Evolutionary conservation across 2,113 vertebrate species (phyloP).

Genomic region (Thunnus thynnus): DNA sequence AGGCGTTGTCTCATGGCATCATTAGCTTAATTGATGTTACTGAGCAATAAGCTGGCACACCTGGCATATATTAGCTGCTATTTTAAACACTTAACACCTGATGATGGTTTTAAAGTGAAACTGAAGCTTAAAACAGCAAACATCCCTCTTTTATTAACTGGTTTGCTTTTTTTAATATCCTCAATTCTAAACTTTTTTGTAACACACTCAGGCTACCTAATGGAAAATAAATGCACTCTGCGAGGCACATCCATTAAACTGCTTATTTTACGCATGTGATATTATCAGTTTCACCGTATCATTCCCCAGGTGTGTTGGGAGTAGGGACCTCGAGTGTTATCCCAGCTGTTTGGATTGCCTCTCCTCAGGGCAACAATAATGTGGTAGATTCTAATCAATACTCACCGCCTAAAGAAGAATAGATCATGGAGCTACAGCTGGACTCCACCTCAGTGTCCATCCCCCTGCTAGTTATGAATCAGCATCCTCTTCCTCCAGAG

Average conservation of each 20-base stretch:
- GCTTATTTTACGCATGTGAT: conserved; percentile 32
- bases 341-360: conserved; percentile 72
- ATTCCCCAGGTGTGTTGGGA: conserved; percentile 58
- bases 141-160: not conserved
- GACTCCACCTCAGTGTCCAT: conserved; percentile 64
- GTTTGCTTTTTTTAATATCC: not conserved
- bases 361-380: conserved; percentile 74
- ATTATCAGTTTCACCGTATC: conserved; percentile 17
- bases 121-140: not conserved
- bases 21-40: conserved; percentile 43
- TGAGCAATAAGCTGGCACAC: conserved; percentile 25
- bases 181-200: not conserved
- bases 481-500: conserved; percentile 76
- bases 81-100: not conserved
- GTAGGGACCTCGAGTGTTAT: conserved; percentile 62
- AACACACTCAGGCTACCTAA: conserved; percentile 26
- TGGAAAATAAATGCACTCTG: conserved; percentile 13
- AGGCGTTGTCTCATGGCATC: not conserved
- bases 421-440: conserved; percentile 70
- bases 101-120: not conserved
- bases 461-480: conserved; percentile 77
- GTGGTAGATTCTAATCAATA: conserved; percentile 80
- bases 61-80: conserved; percentile 34
- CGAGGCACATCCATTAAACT: conserved; percentile 5
- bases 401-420: conserved; percentile 63